Evolutionary conservation across 2,888 invertebrate genomes (phyloP).

Genomic region (Drosophila antonietae): DNA sequence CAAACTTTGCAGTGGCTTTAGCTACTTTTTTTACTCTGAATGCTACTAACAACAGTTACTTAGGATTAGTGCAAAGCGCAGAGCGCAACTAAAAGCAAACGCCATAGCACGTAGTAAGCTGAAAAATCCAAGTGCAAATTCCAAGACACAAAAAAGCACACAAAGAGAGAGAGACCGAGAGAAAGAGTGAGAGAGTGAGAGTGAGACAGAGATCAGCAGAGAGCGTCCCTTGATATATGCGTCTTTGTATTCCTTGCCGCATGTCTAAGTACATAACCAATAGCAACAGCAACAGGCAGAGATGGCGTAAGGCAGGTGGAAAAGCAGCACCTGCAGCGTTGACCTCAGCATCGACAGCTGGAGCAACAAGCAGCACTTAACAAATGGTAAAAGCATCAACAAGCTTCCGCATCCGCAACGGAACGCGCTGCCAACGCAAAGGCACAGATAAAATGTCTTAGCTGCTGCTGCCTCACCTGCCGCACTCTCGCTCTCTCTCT

Average conservation of each 20-base stretch:
- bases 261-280: conserved; percentile 65
- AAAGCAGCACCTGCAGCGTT: conserved; percentile 73
- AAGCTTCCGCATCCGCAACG: conserved; percentile 79
- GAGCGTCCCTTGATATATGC: conserved; percentile 45
- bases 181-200: background rate
- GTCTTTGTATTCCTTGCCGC: conserved; percentile 43
- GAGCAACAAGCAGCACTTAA: conserved; percentile 81
- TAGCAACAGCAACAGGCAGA: conserved; percentile 51
- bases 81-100: conserved; percentile 73
- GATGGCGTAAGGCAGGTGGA: conserved; percentile 38
- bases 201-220: background rate
- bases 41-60: conserved; percentile 73
- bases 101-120: conserved; percentile 72
- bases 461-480: conserved; percentile 30
- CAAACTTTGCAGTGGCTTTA: conserved; percentile 35
- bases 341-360: conserved; percentile 79
- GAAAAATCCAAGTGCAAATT: conserved; percentile 68
- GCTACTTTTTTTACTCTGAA: conserved; percentile 15
- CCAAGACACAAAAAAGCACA: conserved; percentile 31
- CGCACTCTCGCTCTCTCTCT: background rate
- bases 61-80: conserved; percentile 66
- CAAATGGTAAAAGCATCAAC: conserved; percentile 81
- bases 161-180: background rate
- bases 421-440: conserved; percentile 69
- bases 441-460: conserved; percentile 78